Evolutionary conservation across 2,113 vertebrate species (phyloP).

Genomic region (Lamprotornis superbus): DNA sequence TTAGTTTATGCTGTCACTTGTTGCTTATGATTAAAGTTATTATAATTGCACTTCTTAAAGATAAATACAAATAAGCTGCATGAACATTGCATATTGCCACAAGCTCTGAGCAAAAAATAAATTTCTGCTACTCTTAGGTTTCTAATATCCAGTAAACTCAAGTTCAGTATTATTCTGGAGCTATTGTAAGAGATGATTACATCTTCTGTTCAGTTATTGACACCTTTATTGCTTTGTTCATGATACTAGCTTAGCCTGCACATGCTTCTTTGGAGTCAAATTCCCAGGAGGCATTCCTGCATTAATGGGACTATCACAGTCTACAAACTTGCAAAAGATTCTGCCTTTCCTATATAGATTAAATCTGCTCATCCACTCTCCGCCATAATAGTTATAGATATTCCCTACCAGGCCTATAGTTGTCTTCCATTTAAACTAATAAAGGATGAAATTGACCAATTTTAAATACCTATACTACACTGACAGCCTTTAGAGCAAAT

Average conservation of each 20-base stretch:
- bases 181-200: not conserved
- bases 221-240: not conserved
- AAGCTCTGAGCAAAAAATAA: not conserved
- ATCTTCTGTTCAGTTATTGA: not conserved
- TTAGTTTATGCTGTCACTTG: not conserved
- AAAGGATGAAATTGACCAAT: not conserved
- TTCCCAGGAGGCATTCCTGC: not conserved
- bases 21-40: not conserved
- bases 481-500: not conserved
- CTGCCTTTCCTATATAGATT: not conserved
- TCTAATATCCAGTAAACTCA: not conserved
- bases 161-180: not conserved
- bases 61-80: not conserved
- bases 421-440: not conserved
- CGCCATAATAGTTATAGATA: not conserved
- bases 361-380: not conserved
- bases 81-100: not conserved
- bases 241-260: not conserved
- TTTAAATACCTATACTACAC: not conserved
- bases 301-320: not conserved
- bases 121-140: not conserved
- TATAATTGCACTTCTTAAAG: not conserved
- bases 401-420: not conserved
- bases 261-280: not conserved
- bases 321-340: not conserved